Evolutionary conservation across 2,888 invertebrate species (phyloP), one percentile per base, ranked within the genome.

Genomic region (Bombyx huttoni): DNA sequence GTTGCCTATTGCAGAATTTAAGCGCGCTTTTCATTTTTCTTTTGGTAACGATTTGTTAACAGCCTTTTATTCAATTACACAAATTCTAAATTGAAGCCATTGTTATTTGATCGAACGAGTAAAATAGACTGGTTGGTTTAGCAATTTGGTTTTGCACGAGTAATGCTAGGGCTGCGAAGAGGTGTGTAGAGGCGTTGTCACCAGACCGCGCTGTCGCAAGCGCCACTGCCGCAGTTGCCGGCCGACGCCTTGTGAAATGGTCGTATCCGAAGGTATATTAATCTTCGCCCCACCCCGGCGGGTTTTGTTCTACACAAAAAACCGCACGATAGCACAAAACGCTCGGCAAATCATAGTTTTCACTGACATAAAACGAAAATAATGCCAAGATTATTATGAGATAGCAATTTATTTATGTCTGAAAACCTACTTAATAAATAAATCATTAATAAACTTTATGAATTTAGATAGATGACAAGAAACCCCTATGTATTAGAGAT

Each of bases 221-320:
- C 71, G 60, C 50, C 66, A 60, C 58, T 59, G 49, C 63, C 68
- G 68, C 83, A 87, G 84, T 87, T 75, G 72, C 75, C 74, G 71
- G 67, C 74, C 64, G 68, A 68, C 76, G 73, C 69, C 87, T 88
- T 87, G 84, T 86, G 87, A 84, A 88, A 88, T 87, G 85, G 84
- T 84, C 81, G 87, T 85, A 78, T 82, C 79, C 65, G 72, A 84
- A 74, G 74, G 85, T 88, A 87, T 88, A 87, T 81, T 83, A 87
- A 74, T 78, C 78, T 73, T 78, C 67, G 73, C 75, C 74, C 75
- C 73, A 71, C 75, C 73, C 72, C 67, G 73, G 76, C 76, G 76
- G 73, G 73, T 78, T 87, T 85, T 82, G 79, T 87, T 75, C 61
- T 62, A 65, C 66, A 65, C 68, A 74, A 80, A 82, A 82, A 82